Conservation (phyloP, 2,888 invertebrate genomes). For the Mythimna vitellina region DNA sequence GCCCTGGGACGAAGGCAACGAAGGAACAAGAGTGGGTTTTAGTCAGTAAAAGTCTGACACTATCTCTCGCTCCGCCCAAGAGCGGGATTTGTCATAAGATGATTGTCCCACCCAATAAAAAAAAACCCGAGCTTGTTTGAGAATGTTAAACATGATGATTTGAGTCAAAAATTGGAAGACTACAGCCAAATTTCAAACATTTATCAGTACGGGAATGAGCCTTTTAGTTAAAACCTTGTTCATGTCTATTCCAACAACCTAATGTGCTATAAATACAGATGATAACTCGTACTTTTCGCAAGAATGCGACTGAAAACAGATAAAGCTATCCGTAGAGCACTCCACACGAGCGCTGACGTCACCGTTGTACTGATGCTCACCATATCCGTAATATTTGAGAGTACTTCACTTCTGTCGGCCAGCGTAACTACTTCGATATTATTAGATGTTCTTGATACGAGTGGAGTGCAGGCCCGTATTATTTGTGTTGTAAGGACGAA, state of each 20-base stretch:
- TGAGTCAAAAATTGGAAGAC: not conserved
- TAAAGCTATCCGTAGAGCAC: constrained; percentile 72
- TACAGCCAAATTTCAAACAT: not conserved
- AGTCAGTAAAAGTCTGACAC: too few species aligned
- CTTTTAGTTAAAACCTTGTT: not conserved
- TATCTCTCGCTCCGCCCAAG: too few species aligned
- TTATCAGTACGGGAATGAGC: not conserved
- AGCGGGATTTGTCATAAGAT: too few species aligned
- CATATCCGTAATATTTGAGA: constrained; percentile 32
- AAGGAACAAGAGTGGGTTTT: too few species aligned
- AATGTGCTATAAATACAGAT: constrained; percentile 73
- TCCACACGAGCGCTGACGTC: constrained; percentile 77
- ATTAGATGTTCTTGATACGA: constrained; percentile 37
- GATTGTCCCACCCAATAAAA: too few species aligned
- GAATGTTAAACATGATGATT: not conserved
- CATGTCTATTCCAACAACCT: constrained; percentile 5
- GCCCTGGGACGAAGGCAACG: too few species aligned
- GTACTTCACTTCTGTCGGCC: constrained; percentile 32
- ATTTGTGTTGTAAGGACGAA: constrained; percentile 2
- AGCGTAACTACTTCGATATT: constrained; percentile 22
- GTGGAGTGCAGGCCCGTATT: constrained; percentile 10
- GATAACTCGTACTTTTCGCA: constrained; percentile 63
- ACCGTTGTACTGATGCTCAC: constrained; percentile 58
- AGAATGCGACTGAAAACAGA: constrained; percentile 83
- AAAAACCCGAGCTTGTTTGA: not conserved